Base-by-base conservation (phyloP, 1,140 invertebrate genomes). In the Drosophila varians region DNA sequence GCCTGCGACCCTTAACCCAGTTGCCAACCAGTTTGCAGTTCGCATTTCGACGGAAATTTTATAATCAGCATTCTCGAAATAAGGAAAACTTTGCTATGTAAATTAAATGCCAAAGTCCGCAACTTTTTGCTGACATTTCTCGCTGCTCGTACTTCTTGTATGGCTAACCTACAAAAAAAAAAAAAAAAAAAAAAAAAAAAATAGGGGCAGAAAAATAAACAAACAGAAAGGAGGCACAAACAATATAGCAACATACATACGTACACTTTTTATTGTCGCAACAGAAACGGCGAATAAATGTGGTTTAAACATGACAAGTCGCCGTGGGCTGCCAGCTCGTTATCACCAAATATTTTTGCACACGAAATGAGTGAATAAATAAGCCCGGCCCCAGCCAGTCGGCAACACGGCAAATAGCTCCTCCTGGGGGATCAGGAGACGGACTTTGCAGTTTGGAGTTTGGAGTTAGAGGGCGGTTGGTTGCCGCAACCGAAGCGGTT, bases 331-430 rank as follows among this genome's bases (percentile, higher is more conserved):
- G 54, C 66, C 60, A 74, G 83, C 82, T 87, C 82, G 82, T 86
- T 86, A 86, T 86, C 82, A 87, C 82, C 82, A 87, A 87, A 83
- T 88, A 77, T 86, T 86, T 86, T 74, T 88, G 80, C 80, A 86
- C 77, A 87, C 77, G 73, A 77, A 82, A 82, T 87, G 82, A 80
- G 82, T 72, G 74, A 87, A 86, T 87, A 86, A 86, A 86, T 86
- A 86, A 87, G 66, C 53, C 43, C 43, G 43, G 60, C 49, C 31
- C 43, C 38, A 19, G 25, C 45, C 19, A 45, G 36, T 38, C 45
- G 34, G 31, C 11, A 16, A 43, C 79, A 69, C 43, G 70, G 55
- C 46, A 70, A 70, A 70, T 61, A 71, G 65, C 49, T 61, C 21
- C 18, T 47, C 40, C 14, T 19, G 38, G 38, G 38, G 38, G 16